Percentiles rank a stretch among this genome's conserved stretches.
Evolutionary conservation across 2,888 invertebrate genomes (phyloP).

Genomic region (Sthenelais limicola): DNA sequence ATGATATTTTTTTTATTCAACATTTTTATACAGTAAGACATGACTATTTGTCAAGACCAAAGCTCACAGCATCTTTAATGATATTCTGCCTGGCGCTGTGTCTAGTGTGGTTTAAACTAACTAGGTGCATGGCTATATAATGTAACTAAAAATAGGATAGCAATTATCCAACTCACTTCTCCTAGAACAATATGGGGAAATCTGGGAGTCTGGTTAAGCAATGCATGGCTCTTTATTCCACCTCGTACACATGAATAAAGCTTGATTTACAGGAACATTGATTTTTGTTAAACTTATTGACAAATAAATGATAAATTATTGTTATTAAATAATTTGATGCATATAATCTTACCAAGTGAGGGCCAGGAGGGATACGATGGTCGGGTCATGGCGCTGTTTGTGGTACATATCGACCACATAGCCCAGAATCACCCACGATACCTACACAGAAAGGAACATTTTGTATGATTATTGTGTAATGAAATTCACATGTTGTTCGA

Average conservation of each 20-base stretch:
- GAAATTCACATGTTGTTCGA: too few species aligned
- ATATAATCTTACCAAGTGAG: conserved; percentile 9
- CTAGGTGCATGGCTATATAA: neutral
- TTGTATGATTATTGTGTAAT: too few species aligned
- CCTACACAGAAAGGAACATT: too few species aligned
- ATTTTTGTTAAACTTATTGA: neutral
- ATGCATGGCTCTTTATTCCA: too few species aligned
- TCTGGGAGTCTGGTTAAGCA: too few species aligned
- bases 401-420: conserved; percentile 8
- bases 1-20: neutral
- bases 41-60: too few species aligned
- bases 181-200: too few species aligned
- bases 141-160: neutral
- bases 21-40: neutral
- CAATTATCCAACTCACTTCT: too few species aligned
- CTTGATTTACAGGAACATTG: too few species aligned
- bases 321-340: neutral
- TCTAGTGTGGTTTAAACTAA: neutral
- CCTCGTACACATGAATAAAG: too few species aligned
- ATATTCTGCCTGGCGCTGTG: too few species aligned
- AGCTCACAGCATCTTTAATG: too few species aligned
- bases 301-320: neutral
- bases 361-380: neutral
- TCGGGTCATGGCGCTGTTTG: neutral
- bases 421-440: conserved; percentile 19